phyloP scores from a whole-genome alignment of 1,140 invertebrate genomes.

The Ips nitidus region DNA sequence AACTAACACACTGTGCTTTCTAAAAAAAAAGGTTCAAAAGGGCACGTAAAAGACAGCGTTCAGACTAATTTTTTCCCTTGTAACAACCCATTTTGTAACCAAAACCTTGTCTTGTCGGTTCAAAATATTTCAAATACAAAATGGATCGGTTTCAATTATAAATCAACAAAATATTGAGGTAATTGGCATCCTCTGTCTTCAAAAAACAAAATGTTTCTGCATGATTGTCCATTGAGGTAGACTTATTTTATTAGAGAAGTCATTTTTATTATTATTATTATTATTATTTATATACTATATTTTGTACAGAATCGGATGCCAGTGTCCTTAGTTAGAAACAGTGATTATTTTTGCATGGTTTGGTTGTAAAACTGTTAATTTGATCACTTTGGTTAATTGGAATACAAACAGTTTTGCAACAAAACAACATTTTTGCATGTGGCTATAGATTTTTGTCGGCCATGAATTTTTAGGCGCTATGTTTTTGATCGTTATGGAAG shows the following conservation, averaged over 20 bases:
- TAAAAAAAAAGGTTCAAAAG: conserved; percentile 14
- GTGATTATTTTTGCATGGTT: conserved; percentile 25
- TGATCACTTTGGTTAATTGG: not conserved
- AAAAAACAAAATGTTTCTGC: conserved; percentile 17
- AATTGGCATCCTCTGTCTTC: conserved; percentile 28
- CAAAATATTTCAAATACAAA: not conserved
- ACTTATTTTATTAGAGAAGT: not conserved
- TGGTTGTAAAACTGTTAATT: not conserved
- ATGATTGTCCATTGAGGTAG: conserved; percentile 29
- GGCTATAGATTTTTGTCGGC: conserved; percentile 53
- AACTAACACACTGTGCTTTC: conserved; percentile 25
- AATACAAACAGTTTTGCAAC: conserved; percentile 7
- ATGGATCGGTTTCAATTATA: conserved; percentile 27
- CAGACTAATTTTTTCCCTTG: conserved; percentile 3
- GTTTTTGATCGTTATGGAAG: conserved; percentile 46
- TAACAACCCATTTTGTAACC: not conserved
- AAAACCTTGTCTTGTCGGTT: not conserved
- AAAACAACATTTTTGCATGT: conserved; percentile 46
- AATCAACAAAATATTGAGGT: conserved; percentile 21
- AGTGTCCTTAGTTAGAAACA: conserved; percentile 33
- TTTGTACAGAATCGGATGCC: conserved; percentile 25
- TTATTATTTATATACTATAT: not conserved
- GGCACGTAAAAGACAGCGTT: conserved; percentile 20
- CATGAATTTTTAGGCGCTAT: conserved; percentile 45
- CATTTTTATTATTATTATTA: too few species aligned